Evolutionary conservation across 92 coral and sea anemone species (phyloP).

Genomic region (Zoanthus gigantus): DNA sequence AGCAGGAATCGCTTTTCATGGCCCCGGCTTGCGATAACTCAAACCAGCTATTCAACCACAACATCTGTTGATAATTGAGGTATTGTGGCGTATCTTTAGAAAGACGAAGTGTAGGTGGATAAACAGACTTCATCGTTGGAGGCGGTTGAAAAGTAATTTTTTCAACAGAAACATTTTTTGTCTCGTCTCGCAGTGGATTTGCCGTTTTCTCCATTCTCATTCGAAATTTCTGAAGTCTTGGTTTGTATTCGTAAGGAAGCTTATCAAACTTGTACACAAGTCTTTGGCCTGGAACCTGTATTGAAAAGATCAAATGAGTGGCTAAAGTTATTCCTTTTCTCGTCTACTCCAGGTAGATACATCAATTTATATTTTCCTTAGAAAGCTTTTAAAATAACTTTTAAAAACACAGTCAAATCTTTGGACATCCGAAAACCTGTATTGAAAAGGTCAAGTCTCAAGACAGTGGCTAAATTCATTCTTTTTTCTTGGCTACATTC

Average conservation of each 20-base stretch:
- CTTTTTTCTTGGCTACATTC: too few species aligned
- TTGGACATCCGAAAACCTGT: too few species aligned
- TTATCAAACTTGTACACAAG: constrained; percentile 46
- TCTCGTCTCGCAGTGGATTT: background rate
- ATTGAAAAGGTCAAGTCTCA: too few species aligned
- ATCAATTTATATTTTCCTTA: background rate
- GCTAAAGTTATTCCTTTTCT: background rate
- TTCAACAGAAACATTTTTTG: background rate
- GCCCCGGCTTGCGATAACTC: background rate
- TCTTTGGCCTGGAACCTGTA: constrained; percentile 40
- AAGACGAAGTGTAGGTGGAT: background rate
- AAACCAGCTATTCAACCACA: background rate
- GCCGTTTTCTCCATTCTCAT: background rate
- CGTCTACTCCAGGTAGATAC: background rate
- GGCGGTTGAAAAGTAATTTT: background rate
- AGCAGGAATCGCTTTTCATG: background rate
- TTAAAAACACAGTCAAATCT: too few species aligned
- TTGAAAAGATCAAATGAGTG: background rate
- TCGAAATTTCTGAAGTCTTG: constrained; percentile 1
- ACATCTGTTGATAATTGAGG: background rate
- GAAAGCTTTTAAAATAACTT: background rate
- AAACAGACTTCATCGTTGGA: background rate
- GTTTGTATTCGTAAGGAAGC: constrained; percentile 36
- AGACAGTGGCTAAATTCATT: too few species aligned
- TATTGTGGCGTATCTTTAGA: background rate